phyloP scores from a whole-genome alignment of 2,888 invertebrate species.

The Drosophila anomalata region DNA sequence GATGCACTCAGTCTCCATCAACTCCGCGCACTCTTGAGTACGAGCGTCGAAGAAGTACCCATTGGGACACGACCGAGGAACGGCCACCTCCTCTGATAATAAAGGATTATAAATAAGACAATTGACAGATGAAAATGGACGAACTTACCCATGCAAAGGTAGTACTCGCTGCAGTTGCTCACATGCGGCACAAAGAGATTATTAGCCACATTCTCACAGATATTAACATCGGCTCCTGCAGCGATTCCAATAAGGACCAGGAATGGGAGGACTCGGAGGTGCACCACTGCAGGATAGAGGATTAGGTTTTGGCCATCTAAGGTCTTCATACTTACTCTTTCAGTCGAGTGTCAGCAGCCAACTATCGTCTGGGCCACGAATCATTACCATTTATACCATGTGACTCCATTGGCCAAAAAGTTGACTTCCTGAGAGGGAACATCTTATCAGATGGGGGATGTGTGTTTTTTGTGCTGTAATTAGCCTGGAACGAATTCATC shows the following conservation, averaged over 20 bases:
- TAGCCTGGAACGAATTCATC: neutral
- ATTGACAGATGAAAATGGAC: neutral
- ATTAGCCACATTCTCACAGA: conserved; percentile 60
- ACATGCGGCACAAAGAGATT: conserved; percentile 70
- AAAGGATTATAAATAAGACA: neutral
- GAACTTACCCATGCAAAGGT: conserved; percentile 66
- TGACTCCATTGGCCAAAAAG: conserved; percentile 18
- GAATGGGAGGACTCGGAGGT: conserved; percentile 39
- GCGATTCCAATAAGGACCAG: conserved; percentile 34
- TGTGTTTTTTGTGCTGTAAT: conserved; percentile 21
- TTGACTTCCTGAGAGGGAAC: conserved; percentile 10
- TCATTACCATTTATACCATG: conserved; percentile 50
- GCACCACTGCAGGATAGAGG: conserved; percentile 43
- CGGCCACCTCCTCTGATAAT: conserved; percentile 44
- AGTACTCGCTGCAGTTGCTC: conserved; percentile 63
- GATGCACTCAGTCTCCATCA: conserved; percentile 60
- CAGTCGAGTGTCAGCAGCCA: neutral
- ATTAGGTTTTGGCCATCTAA: neutral
- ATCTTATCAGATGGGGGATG: conserved; percentile 32
- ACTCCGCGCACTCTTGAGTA: conserved; percentile 67
- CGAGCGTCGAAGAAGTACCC: conserved; percentile 65
- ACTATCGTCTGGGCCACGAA: conserved; percentile 18
- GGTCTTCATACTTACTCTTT: conserved; percentile 16
- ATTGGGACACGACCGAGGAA: conserved; percentile 57
- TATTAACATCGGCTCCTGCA: conserved; percentile 40